Percentiles rank a stretch among this genome's conserved stretches.
Evolutionary conservation across 2,888 invertebrate genomes (phyloP).

Genomic region (Lepidochrysops patricia): DNA sequence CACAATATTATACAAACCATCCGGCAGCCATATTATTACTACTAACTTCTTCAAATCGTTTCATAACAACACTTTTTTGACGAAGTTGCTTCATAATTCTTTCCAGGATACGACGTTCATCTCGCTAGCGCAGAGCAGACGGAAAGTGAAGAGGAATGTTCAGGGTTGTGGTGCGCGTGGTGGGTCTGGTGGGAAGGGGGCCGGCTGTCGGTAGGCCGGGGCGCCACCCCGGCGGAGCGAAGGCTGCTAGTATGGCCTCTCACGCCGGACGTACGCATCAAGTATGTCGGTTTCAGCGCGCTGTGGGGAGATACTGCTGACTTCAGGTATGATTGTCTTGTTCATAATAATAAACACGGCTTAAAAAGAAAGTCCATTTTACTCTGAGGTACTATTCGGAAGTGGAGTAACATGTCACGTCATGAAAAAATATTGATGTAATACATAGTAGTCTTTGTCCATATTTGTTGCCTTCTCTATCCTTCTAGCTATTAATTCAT

Average conservation of each 20-base stretch:
- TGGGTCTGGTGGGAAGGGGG: slow-evolving; percentile 81
- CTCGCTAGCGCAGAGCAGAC: slow-evolving; percentile 74
- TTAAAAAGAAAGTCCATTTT: too few relatives aligned
- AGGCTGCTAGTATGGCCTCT: slow-evolving; percentile 76
- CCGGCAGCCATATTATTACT: too few relatives aligned
- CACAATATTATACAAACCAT: too few relatives aligned
- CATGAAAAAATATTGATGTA: too few relatives aligned
- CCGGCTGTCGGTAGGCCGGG: slow-evolving; percentile 72
- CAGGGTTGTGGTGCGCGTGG: slow-evolving; percentile 74
- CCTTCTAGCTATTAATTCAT: too few relatives aligned
- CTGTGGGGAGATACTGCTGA: slow-evolving; percentile 78
- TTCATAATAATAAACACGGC: too few relatives aligned
- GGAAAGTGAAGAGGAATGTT: slow-evolving; percentile 68
- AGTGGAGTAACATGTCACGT: too few relatives aligned
- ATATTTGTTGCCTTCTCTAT: too few relatives aligned
- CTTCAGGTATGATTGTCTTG: slow-evolving; percentile 77
- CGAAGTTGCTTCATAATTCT: background rate
- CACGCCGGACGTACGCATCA: slow-evolving; percentile 74
- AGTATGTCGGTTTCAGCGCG: slow-evolving; percentile 77
- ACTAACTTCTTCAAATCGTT: too few relatives aligned
- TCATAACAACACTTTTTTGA: too few relatives aligned
- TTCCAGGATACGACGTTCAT: slow-evolving; percentile 77
- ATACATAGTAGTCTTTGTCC: too few relatives aligned
- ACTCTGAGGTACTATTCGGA: too few relatives aligned
- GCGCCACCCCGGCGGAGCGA: slow-evolving; percentile 70